These are phyloP conservation scores for Anagrus nilaparvatae DNA, from an alignment of 1,140 invertebrate species.

Conservation along the genomic window DNA sequence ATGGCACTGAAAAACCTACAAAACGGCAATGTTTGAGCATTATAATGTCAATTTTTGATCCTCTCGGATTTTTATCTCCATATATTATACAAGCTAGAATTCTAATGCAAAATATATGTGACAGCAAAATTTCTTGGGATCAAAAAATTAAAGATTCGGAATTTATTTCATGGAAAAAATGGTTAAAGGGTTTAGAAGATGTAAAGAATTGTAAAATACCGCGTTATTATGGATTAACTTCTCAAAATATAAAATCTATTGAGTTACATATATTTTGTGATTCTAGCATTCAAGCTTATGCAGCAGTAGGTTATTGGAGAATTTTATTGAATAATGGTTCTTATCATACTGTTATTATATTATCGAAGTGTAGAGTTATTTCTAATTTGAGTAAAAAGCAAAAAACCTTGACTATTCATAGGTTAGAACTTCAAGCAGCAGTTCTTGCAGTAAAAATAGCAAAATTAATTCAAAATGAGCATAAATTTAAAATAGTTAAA, in stretches of 20 bases:
- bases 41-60: slow-evolving; percentile 23
- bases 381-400: neutral
- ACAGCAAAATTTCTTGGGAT: slow-evolving; percentile 19
- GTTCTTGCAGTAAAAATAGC: neutral
- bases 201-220: neutral
- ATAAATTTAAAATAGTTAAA: neutral
- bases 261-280: slow-evolving; percentile 28
- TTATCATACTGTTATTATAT: neutral
- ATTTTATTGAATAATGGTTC: neutral
- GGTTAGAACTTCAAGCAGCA: slow-evolving; percentile 7
- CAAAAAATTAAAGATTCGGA: slow-evolving; percentile 5
- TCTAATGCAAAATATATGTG: slow-evolving; percentile 19
- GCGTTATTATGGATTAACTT: neutral
- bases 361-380: neutral
- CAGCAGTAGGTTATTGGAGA: slow-evolving; percentile 22
- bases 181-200: slow-evolving; percentile 5
- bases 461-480: neutral
- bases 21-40: slow-evolving; percentile 14
- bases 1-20: slow-evolving; percentile 11
- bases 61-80: slow-evolving; percentile 17
- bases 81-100: slow-evolving; percentile 16
- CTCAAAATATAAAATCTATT: neutral
- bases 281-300: slow-evolving; percentile 25
- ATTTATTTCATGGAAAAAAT: slow-evolving; percentile 4
- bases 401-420: neutral